Base-by-base conservation (phyloP, 2,113 vertebrate genomes). In the Columba livia region DNA sequence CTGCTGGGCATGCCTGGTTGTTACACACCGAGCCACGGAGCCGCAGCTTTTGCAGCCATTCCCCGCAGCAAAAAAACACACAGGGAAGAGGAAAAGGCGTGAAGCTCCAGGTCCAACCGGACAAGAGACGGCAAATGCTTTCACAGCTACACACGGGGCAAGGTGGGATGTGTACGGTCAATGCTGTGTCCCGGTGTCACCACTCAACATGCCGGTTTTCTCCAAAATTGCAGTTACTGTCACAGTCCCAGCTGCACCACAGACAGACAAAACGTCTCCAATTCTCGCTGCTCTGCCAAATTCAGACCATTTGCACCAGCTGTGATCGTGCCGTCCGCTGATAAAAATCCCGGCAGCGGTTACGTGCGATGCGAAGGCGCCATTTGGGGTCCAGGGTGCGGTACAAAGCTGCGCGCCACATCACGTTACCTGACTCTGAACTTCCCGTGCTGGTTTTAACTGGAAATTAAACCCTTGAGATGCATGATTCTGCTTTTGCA, bases 71-170 rank as follows among this genome's bases (percentile, higher is more conserved):
- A 51, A 58, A 47, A 36, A 8, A 3, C 53, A 34, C 29, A 6
- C 0, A 2, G 38, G 42, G 42, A 72, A 23, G 42, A 48, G 67
- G 28, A 74, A 48, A 85, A 79, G 21, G 16, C 4, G 0, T 1
- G 29, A 29, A 67, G 61, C 17, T 66, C 24, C 51, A 31, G 32
- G 32, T 54, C 47, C 47, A 40, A 6, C 20, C 2, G 1, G 44
- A 48, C 25, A 32, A 31, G 24, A 14, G 48, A 15, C 29, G 34
- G 61, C 44, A 31, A 38, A 17, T 3, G 12, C 32, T 5, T 17
- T 16, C 31, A 12, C 11, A 18, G 29, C 21, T 23, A 34, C 8
- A 7, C 10, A 5, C 34, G 1, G 6, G 48, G 61, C 44, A 23
- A n/a, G 36, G 32, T 44, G 34, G 31, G 57, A 15, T 14, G 15